A percentile compares a stretch with the other conserved stretches of the same genome.
phyloP scores from a whole-genome alignment of 1,140 invertebrate genomes.

The Rhopalosiphum padi region DNA sequence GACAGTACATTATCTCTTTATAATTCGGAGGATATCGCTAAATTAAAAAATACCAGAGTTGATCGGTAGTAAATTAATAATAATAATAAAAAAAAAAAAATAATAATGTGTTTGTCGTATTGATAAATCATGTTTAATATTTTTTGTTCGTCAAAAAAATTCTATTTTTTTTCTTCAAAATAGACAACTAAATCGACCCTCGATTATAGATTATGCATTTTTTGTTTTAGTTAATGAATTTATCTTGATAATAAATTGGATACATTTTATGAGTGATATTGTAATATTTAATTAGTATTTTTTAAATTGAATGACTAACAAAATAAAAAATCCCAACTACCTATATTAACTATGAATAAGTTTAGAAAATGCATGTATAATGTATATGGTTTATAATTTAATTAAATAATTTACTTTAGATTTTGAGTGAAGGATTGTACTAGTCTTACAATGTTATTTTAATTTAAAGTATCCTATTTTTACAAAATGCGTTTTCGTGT shows the following conservation, averaged over 20 bases:
- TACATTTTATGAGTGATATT: not conserved
- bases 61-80: not conserved
- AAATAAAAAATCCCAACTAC: not conserved
- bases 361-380: not conserved
- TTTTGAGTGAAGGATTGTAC: not conserved
- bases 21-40: not conserved
- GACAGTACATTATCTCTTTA: not conserved
- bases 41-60: not conserved
- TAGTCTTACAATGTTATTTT: not conserved
- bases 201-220: not conserved
- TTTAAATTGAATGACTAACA: not conserved
- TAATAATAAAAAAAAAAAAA: not conserved
- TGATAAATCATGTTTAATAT: not conserved
- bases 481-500: too few relatives aligned
- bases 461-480: not conserved
- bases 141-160: not conserved
- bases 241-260: not conserved
- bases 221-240: not conserved
- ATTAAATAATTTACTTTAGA: not conserved
- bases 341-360: not conserved
- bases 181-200: not conserved
- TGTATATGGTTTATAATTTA: not conserved
- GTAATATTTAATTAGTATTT: not conserved
- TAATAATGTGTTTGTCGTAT: not conserved
- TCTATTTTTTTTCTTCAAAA: not conserved